Evolutionary conservation across 1,140 invertebrate species (phyloP).

Genomic region (Drosophila virilis): DNA sequence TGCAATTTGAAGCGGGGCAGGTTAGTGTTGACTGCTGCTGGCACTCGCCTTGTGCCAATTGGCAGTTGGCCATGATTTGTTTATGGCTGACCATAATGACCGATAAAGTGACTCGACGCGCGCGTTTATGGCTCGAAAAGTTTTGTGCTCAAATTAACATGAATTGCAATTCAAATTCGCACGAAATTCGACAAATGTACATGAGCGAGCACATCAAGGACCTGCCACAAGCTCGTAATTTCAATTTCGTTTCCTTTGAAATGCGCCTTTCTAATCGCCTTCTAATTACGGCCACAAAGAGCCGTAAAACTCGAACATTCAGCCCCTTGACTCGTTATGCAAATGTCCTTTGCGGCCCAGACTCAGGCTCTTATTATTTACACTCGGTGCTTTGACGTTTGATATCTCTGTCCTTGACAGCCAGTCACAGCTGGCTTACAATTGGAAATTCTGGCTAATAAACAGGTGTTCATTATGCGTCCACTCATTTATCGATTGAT

Average conservation of each 20-base stretch:
- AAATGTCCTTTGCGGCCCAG: slow-evolving; percentile 26
- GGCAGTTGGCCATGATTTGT: slow-evolving; percentile 65
- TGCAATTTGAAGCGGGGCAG: slow-evolving; percentile 58
- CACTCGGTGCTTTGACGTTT: slow-evolving; percentile 11
- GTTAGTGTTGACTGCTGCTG: slow-evolving; percentile 45
- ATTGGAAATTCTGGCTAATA: not conserved
- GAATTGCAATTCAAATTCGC: slow-evolving; percentile 70
- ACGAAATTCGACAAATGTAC: slow-evolving; percentile 55
- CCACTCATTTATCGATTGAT: slow-evolving; percentile 16
- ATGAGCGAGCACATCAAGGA: slow-evolving; percentile 23
- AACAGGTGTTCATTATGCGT: slow-evolving; percentile 18
- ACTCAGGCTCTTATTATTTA: slow-evolving; percentile 4
- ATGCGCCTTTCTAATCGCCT: slow-evolving; percentile 28
- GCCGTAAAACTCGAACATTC: slow-evolving; percentile 9
- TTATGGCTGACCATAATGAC: slow-evolving; percentile 70
- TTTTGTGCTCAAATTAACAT: slow-evolving; percentile 63
- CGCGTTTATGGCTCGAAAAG: slow-evolving; percentile 50
- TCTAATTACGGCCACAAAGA: slow-evolving; percentile 29
- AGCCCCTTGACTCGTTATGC: slow-evolving; percentile 31
- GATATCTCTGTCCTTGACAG: slow-evolving; percentile 13
- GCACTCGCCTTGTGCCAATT: slow-evolving; percentile 38
- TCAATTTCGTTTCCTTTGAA: slow-evolving; percentile 39
- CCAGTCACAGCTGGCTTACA: not conserved
- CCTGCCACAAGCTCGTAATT: slow-evolving; percentile 13
- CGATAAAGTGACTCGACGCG: slow-evolving; percentile 55